Base-by-base conservation (phyloP, 1,140 invertebrate species). In the Drosophila equinoxialis region DNA sequence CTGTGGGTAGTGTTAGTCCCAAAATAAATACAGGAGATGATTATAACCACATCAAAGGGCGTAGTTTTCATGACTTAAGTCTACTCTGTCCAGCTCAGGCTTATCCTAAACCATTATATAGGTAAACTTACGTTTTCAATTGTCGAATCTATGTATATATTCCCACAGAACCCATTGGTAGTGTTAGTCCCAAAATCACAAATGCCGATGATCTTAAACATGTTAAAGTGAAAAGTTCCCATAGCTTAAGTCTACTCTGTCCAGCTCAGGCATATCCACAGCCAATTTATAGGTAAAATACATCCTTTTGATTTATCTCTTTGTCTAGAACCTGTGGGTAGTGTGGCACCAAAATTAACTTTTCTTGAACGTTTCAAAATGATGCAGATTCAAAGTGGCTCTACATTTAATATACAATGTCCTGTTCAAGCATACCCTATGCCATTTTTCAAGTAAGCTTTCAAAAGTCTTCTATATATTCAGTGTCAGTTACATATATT, bases 381-480 rank as follows among this genome's bases (percentile, higher is more conserved):
- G 79, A 81, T 79, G 74, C 72, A 84, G 55, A 48, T 74, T 8
- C 45, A 60, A 37, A 91, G 93, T 35, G 92, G 82, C 37, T 77
- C 87, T 48, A 92, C 84, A 30, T 92, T 93, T 63, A 94, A 95
- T 71, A 92, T 95, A 69, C 92, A 85, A 63, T 96, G 95, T 89
- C 95, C 95, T 83, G 95, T 95, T 59, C 96, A 96, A 93, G 95
- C 94, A 35, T 96, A 94, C 92, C 96, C 96, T 72, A 93, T 94
- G 87, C 94, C 94, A 33, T 83, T 94, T 71, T 94, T 94, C 93
- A 71, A 95, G 95, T 92, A 94, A 86, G 83, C 57, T 17, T 39
- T 7, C 8, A 26, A 11, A 23, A 2, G 8, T 8, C 1, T 3
- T 37, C 8, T 6, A 8, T 41, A 72, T 64, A 84, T 84, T 80